Percentiles rank a stretch among this genome's conserved stretches.
Conservation (phyloP, 2,797 vertebrate species). For the Delichon dasypus region DNA sequence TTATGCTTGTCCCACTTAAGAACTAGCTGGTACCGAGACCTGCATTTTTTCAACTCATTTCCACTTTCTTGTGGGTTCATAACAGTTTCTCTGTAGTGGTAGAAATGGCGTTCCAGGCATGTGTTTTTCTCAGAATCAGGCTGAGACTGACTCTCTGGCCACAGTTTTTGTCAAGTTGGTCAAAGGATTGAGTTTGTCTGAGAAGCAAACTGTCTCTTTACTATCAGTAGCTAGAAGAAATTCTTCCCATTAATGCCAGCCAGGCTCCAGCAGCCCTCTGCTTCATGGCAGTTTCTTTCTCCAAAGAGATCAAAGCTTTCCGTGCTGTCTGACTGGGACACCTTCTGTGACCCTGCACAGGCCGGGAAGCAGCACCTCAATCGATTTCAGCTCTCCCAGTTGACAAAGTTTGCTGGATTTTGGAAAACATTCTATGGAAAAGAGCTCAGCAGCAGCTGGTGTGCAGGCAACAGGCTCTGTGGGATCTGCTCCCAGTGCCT, state of each 20-base stretch:
- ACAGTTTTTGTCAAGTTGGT: background rate
- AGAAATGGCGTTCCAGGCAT: background rate
- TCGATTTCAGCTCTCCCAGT: background rate
- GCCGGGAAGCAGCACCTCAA: background rate
- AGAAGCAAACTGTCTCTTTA: background rate
- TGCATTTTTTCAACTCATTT: conserved; percentile 13
- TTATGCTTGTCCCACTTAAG: background rate
- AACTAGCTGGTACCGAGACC: background rate
- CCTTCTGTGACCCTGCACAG: background rate
- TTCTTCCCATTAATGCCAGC: background rate
- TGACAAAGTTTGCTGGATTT: background rate
- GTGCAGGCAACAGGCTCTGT: background rate
- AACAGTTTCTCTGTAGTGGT: conserved; percentile 37
- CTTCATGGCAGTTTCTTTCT: background rate
- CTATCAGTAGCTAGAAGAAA: background rate
- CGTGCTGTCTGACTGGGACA: background rate
- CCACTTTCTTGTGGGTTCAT: conserved; percentile 21
- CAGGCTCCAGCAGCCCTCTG: background rate
- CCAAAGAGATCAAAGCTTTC: background rate
- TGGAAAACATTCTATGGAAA: background rate
- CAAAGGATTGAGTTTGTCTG: background rate
- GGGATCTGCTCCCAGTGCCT: fast-evolving
- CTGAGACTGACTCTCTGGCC: background rate
- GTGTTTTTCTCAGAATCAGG: conserved; percentile 7
- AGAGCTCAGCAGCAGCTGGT: background rate